Percentiles rank a stretch among this genome's conserved stretches.
Evolutionary conservation across 1,140 invertebrate genomes (phyloP).

Genomic region (Cyrtorhinus lividipennis): DNA sequence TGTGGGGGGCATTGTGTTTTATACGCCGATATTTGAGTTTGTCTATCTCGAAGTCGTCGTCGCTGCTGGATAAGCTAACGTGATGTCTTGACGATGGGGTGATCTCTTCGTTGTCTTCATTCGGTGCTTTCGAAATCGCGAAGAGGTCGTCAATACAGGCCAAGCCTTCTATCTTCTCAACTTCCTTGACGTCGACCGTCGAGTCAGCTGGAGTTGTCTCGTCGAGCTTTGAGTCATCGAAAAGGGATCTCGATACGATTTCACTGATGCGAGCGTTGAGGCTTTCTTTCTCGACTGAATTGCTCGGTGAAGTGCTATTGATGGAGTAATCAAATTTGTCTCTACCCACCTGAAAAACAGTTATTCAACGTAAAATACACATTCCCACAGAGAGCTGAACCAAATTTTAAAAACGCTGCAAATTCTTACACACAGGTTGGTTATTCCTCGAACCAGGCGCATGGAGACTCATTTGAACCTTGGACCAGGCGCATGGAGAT

Average conservation of each 20-base stretch:
- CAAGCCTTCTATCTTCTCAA: not conserved
- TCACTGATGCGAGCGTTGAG: not conserved
- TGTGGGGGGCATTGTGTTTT: not conserved
- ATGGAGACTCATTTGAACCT: too few species aligned
- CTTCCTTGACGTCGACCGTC: too few species aligned
- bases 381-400: too few species aligned
- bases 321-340: conserved; percentile 1
- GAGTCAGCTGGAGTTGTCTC: too few species aligned
- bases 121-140: not conserved
- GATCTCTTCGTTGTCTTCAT: not conserved
- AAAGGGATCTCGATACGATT: not conserved
- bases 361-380: too few species aligned
- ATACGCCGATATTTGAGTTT: not conserved
- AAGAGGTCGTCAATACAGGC: not conserved
- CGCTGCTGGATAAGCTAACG: not conserved
- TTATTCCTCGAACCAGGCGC: too few species aligned
- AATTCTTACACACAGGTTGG: too few species aligned
- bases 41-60: not conserved
- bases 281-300: not conserved
- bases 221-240: not conserved
- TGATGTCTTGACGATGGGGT: not conserved
- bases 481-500: too few species aligned
- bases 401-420: too few species aligned
- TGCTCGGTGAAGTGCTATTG: not conserved
- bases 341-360: not conserved